Evolutionary conservation across 2,888 invertebrate species (phyloP), one percentile per base, ranked within the genome.

Genomic region (Eustalomyia histrio): DNA sequence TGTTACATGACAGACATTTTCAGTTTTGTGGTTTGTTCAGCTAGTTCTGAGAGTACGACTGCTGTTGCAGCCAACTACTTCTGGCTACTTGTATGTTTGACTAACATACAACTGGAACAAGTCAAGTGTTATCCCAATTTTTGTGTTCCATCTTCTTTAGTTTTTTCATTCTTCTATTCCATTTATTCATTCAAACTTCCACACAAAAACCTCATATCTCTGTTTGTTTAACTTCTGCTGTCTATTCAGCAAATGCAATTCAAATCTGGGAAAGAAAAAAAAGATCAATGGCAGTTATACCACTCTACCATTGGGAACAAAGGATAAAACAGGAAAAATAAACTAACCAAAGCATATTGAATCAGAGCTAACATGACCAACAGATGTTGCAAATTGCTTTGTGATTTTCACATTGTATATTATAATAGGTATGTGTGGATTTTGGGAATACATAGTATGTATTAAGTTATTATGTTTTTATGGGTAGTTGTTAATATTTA

Each of bases 1-100:
- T 68, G 73, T 73, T 61, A 68, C 73, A 57, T 63, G 67, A 50
- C 21, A 61, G 47, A 55, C 72, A 55, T 67, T 72, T 72, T 61
- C 55, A 78, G 53, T 67, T 72, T 63, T 65, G 65, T 60, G 65
- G 61, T 61, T 47, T 55, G 35, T 43, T 55, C 55, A 2, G n/a
- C n/a, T 47, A 16, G 6, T n/a, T 12, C 3, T n/a, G n/a, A 47
- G 10, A n/a, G n/a, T 14, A 47, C 43, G n/a, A 5, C 43, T n/a
- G 6, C 43, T 47, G 10, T 39, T 39, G 43, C 43, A 29, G 29
- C 29, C 29, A 6, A 29, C 29, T n/a, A 47, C 43, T 47, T 47
- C n/a, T n/a, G n/a, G n/a, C n/a, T 6, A 16, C 57, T 57, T 57
- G 24, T 57, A 8, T 57, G 29, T 33, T 24, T 7, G 14, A 24